These are phyloP conservation scores for Butorides virescens DNA, from an alignment of 2,113 vertebrate species.

Conservation along the genomic window DNA sequence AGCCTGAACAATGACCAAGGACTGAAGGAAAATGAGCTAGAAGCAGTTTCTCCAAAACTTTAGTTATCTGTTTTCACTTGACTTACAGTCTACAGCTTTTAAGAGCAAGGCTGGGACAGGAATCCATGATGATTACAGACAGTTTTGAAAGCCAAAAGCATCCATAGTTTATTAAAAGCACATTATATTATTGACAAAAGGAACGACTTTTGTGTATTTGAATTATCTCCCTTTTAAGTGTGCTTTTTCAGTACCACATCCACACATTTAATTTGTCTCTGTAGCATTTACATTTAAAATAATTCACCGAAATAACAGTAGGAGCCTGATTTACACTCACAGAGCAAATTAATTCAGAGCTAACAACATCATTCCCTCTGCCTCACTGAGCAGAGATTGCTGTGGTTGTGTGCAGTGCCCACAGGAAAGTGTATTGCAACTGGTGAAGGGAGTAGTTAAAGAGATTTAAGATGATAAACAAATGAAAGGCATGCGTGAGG, in stretches of 20 bases:
- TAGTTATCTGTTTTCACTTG: background rate
- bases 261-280: background rate
- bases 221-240: background rate
- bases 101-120: background rate
- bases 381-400: conserved; percentile 27
- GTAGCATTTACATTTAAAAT: conserved; percentile 23
- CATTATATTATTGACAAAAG: background rate
- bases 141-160: background rate
- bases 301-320: conserved; percentile 29
- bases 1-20: background rate
- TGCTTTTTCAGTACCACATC: background rate
- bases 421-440: background rate
- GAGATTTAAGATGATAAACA: background rate
- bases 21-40: background rate
- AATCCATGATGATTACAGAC: background rate
- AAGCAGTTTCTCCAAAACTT: background rate
- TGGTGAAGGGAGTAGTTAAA: background rate
- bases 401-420: background rate
- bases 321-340: conserved; percentile 54
- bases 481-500: background rate
- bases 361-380: conserved; percentile 43
- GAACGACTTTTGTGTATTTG: background rate
- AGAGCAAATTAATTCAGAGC: conserved; percentile 64
- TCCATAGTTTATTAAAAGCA: background rate
- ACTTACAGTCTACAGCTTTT: background rate